Evolutionary conservation across 1,140 invertebrate species (phyloP).

Genomic region (Oedothorax gibbosus): DNA sequence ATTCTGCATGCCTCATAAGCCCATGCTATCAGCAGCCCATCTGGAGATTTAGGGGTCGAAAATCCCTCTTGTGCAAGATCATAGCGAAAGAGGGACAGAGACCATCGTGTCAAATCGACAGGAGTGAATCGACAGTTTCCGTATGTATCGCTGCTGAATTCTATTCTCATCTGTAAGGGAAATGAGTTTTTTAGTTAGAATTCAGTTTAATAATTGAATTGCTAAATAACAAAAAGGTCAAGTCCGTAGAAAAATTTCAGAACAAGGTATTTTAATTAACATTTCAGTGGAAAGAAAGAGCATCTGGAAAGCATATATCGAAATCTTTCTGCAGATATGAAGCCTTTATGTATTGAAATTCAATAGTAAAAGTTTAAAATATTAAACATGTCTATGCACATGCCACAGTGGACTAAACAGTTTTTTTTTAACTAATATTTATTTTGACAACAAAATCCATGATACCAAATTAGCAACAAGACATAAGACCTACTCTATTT

Average conservation of each 20-base stretch:
- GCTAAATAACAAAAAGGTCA: background rate
- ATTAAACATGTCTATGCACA: too few relatives aligned
- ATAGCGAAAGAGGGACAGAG: constrained; percentile 77
- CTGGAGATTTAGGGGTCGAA: constrained; percentile 31
- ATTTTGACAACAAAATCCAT: too few relatives aligned
- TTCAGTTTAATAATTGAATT: too few relatives aligned
- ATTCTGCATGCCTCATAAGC: constrained; percentile 80
- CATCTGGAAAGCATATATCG: too few relatives aligned
- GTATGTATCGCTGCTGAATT: constrained; percentile 74
- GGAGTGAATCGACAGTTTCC: constrained; percentile 79
- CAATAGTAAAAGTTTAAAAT: too few relatives aligned
- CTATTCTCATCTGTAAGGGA: constrained; percentile 69
- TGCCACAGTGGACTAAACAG: too few relatives aligned
- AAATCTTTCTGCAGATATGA: constrained; percentile 23
- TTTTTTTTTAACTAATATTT: too few relatives aligned
- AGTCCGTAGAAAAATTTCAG: background rate
- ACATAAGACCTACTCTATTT: too few relatives aligned
- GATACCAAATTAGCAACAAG: too few relatives aligned
- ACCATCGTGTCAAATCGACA: constrained; percentile 80
- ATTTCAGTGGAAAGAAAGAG: too few relatives aligned
- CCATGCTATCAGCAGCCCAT: constrained; percentile 73
- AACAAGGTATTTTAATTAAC: background rate
- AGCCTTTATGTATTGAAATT: too few relatives aligned
- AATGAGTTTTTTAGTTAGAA: background rate
- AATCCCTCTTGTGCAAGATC: constrained; percentile 63